Evolutionary conservation across 2,797 vertebrate genomes (phyloP).

Genomic region (Gambusia yucatana): DNA sequence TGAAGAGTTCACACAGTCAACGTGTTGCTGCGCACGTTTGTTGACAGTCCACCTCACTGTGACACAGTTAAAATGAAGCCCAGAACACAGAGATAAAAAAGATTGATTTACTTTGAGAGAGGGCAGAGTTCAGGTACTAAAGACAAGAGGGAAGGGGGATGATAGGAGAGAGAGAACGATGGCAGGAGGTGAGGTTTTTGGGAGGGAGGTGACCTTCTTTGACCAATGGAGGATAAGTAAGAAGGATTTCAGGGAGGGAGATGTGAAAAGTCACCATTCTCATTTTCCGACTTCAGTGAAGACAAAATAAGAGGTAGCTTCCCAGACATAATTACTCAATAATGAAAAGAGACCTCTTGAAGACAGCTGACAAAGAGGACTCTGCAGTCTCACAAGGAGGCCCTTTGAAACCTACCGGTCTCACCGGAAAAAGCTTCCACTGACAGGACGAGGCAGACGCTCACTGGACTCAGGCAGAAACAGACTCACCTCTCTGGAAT

Average conservation of each 20-base stretch:
- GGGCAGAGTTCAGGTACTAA: slow-evolving; percentile 25
- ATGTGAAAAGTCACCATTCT: slow-evolving; percentile 55
- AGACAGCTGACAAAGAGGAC: slow-evolving; percentile 25
- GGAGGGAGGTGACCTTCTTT: slow-evolving; percentile 68
- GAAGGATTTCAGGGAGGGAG: slow-evolving; percentile 71
- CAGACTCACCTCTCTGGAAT: slow-evolving; percentile 49
- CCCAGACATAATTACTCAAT: slow-evolving; percentile 10
- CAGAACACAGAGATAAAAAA: slow-evolving; percentile 12
- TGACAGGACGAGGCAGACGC: slow-evolving; percentile 34
- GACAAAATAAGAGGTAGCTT: slow-evolving; percentile 22
- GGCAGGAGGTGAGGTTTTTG: slow-evolving; percentile 66
- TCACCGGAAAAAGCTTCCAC: slow-evolving; percentile 12
- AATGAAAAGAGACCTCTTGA: slow-evolving; percentile 8
- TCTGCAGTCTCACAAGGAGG: slow-evolving; percentile 7
- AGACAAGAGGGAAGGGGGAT: slow-evolving; percentile 36
- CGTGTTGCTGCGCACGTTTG: slow-evolving; percentile 70
- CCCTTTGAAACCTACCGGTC: slow-evolving; percentile 15
- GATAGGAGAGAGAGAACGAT: slow-evolving; percentile 55
- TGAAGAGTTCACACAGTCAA: slow-evolving; percentile 68
- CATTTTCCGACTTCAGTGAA: slow-evolving; percentile 35
- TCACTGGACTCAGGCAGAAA: slow-evolving; percentile 21
- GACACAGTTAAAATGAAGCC: slow-evolving; percentile 29
- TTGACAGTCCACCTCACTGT: slow-evolving; percentile 35
- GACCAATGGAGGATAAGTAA: slow-evolving; percentile 79
- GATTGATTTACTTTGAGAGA: slow-evolving; percentile 13